phyloP scores from a whole-genome alignment of 2,797 vertebrate species.

The Chaetodon trifasciatus region DNA sequence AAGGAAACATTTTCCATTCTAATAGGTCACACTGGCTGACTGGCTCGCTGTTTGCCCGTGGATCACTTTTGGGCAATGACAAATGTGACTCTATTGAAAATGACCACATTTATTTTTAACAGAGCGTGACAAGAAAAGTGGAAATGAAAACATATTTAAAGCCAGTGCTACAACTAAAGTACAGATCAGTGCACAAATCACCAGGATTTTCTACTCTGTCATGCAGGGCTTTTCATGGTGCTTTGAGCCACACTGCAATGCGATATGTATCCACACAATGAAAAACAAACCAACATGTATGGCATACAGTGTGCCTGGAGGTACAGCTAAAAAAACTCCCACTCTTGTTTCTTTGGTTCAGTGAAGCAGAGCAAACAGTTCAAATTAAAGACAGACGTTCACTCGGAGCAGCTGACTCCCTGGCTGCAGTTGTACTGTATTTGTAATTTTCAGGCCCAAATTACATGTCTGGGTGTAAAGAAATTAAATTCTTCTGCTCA shows the following conservation, averaged over 20 bases:
- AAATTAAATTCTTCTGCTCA: conserved; percentile 7
- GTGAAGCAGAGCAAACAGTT: conserved; percentile 59
- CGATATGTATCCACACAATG: conserved; percentile 19
- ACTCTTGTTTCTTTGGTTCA: conserved; percentile 53
- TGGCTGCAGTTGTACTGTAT: conserved; percentile 26
- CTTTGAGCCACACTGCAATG: conserved; percentile 16
- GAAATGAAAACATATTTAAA: conserved; percentile 45
- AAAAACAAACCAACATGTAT: conserved; percentile 42
- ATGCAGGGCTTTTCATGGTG: conserved; percentile 8
- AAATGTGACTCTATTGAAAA: conserved; percentile 69
- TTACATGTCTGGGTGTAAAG: conserved; percentile 36
- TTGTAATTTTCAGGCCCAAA: conserved; percentile 42
- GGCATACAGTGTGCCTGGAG: conserved; percentile 35
- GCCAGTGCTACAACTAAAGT: conserved; percentile 6
- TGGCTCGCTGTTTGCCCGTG: conserved; percentile 49
- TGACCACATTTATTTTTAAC: conserved; percentile 60
- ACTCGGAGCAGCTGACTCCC: conserved; percentile 49
- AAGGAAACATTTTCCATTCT: conserved; percentile 70
- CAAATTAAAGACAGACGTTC: conserved; percentile 65
- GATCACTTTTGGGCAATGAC: conserved; percentile 66
- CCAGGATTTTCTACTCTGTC: conserved; percentile 19
- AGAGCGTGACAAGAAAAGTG: conserved; percentile 62
- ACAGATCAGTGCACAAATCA: conserved; percentile 13
- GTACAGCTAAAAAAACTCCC: conserved; percentile 29
- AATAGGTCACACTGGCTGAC: conserved; percentile 64